Conservation (phyloP, 2,113 vertebrate species). For the Parus major region DNA sequence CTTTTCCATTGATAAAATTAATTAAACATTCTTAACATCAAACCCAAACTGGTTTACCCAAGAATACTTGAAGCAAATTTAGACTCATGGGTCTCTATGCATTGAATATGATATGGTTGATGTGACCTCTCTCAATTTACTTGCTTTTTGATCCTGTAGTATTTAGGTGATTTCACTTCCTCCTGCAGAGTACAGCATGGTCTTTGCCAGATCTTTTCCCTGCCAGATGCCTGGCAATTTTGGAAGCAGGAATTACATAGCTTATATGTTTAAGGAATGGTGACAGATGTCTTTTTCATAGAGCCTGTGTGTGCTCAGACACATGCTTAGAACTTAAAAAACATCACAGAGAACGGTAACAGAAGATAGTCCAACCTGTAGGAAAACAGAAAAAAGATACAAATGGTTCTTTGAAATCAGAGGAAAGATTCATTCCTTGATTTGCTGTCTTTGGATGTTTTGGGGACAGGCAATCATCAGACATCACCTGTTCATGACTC, state of each 20-base stretch:
- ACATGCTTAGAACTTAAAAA: neutral
- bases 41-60: neutral
- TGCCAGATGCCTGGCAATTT: neutral
- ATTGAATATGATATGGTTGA: neutral
- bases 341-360: neutral
- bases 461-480: neutral
- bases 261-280: neutral
- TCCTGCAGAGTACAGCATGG: neutral
- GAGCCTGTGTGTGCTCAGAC: neutral
- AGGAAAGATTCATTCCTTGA: neutral
- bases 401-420: neutral
- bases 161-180: neutral
- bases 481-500: neutral
- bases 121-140: neutral
- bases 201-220: neutral
- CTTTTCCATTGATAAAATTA: neutral
- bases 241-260: neutral
- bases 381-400: neutral
- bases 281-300: neutral
- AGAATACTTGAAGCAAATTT: neutral
- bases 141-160: neutral
- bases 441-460: neutral
- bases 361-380: neutral
- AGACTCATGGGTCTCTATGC: neutral
- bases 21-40: neutral